Evolutionary conservation across 2,888 invertebrate species (phyloP).

Genomic region (Drosophila barbarae): DNA sequence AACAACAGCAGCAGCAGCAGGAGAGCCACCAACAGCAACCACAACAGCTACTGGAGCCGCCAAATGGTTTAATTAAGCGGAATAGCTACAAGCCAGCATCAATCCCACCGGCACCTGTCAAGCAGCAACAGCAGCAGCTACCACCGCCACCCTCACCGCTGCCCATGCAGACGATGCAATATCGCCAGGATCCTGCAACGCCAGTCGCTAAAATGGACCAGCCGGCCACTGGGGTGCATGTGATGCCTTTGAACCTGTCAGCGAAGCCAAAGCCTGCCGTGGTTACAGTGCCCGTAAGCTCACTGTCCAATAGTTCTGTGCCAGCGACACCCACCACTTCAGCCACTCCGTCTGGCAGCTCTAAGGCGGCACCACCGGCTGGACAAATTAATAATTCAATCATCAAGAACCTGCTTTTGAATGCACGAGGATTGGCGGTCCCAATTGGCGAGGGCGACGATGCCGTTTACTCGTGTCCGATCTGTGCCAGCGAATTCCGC

Average conservation of each 20-base stretch:
- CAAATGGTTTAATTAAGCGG: slow-evolving; percentile 70
- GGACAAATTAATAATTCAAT: slow-evolving; percentile 84
- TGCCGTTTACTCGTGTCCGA: slow-evolving; percentile 85
- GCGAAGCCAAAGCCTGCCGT: slow-evolving; percentile 61
- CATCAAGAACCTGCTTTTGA: slow-evolving; percentile 89
- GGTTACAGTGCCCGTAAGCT: slow-evolving; percentile 5
- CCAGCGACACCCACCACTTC: slow-evolving; percentile 46
- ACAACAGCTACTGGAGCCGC: slow-evolving; percentile 28
- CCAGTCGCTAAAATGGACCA: slow-evolving; percentile 56
- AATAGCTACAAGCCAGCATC: slow-evolving; percentile 38
- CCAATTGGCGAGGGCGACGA: slow-evolving; percentile 82
- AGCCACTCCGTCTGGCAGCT: slow-evolving; percentile 42
- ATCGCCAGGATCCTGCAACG: slow-evolving; percentile 63
- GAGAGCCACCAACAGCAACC: slow-evolving; percentile 49
- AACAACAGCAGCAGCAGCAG: slow-evolving; percentile 31
- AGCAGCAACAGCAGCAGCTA: slow-evolving; percentile 49
- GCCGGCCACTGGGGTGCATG: slow-evolving; percentile 27
- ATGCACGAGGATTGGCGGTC: slow-evolving; percentile 82
- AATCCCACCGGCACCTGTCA: slow-evolving; percentile 39
- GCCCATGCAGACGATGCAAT: slow-evolving; percentile 61
- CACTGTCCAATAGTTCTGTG: slow-evolving; percentile 3
- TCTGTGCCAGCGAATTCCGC: slow-evolving; percentile 89
- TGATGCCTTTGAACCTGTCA: slow-evolving; percentile 70
- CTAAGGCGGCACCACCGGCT: slow-evolving; percentile 5
- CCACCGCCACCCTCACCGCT: slow-evolving; percentile 58